Base-by-base conservation (phyloP, 2,113 vertebrate species). In the Chlorodrepanis virens region DNA sequence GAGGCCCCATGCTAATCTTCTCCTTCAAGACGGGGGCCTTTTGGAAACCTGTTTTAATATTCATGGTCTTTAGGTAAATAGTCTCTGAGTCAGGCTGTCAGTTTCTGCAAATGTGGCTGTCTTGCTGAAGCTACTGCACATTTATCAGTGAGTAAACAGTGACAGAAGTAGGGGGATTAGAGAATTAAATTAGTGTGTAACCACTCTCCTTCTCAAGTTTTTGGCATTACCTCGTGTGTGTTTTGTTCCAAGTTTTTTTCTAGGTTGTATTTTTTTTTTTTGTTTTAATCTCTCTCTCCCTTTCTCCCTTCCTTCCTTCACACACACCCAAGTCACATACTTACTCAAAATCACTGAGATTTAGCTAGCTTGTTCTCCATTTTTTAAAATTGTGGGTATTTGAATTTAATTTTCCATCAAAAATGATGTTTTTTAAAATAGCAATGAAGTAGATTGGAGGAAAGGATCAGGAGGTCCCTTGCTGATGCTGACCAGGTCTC, bases 141-240 rank as follows among this genome's bases (percentile, higher is more conserved):
- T 97, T 97, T 97, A 97, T 98, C 97, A 97, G 96, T 96, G 97
- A 96, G 96, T 97, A 97, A 97, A 97, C 97, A 97, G 96, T 96
- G 91, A 97, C 96, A 95, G 93, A 94, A 96, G 95, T 97, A 97
- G 95, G 94, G 95, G 97, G 97, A 97, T 97, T 97, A 97, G 93
- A 94, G 96, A 97, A 97, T 97, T 98, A 97, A 97, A 98, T 97
- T 97, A 97, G 96, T 97, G 96, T 95, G 96, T 96, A 96, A 96
- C 94, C 95, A 93, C 94, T 97, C 87, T 97, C 90, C 92, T 96
- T 93, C 96, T 96, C 93, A 94, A 97, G 92, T 95, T 97, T 96
- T 96, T 97, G 96, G 97, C 96, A 95, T 95, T 92, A 96, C 84
- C 89, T 87, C 5, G 1, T 96, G 83, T 97, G 91, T 94, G 87